Percentiles rank a stretch among this genome's conserved stretches.
These are phyloP conservation scores for Amia ocellicauda DNA, from an alignment of 2,113 vertebrate genomes.

Conservation along the genomic window DNA sequence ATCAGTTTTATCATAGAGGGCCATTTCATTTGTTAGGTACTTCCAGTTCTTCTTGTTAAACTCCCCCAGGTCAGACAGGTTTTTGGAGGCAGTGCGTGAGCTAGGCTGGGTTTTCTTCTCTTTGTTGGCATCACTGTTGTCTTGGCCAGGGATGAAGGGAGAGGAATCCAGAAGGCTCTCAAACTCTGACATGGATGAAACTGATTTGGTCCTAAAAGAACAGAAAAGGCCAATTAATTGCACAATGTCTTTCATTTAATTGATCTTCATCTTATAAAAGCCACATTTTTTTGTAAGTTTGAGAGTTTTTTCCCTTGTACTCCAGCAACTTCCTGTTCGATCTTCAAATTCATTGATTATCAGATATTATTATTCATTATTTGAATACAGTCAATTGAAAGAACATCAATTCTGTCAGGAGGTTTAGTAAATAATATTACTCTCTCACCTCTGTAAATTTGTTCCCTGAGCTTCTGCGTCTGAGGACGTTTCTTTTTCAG, in stretches of 20 bases:
- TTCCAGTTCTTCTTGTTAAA: constrained; percentile 69
- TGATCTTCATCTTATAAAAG: too few relatives aligned
- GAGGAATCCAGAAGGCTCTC: constrained; percentile 75
- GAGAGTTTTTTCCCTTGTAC: too few relatives aligned
- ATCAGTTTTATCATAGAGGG: constrained; percentile 50
- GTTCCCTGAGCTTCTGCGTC: constrained; percentile 72
- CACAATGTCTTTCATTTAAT: too few relatives aligned
- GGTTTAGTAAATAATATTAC: neutral
- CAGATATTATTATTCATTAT: too few relatives aligned
- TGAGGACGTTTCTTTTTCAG: constrained; percentile 69
- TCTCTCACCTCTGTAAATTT: constrained; percentile 75
- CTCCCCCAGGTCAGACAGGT: constrained; percentile 49
- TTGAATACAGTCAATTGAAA: neutral
- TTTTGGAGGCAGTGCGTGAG: constrained; percentile 44
- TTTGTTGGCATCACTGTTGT: constrained; percentile 47
- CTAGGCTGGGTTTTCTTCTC: constrained; percentile 52
- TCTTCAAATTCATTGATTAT: too few relatives aligned
- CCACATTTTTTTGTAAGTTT: too few relatives aligned
- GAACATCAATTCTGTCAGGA: neutral
- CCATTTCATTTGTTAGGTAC: constrained; percentile 71
- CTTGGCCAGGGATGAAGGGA: constrained; percentile 66
- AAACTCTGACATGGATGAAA: constrained; percentile 75
- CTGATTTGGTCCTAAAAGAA: constrained; percentile 75
- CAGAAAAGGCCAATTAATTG: constrained; percentile 5
- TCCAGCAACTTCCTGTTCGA: too few relatives aligned